phyloP scores from a whole-genome alignment of 1,140 invertebrate species.

The Trichomalopsis sarcophagae region DNA sequence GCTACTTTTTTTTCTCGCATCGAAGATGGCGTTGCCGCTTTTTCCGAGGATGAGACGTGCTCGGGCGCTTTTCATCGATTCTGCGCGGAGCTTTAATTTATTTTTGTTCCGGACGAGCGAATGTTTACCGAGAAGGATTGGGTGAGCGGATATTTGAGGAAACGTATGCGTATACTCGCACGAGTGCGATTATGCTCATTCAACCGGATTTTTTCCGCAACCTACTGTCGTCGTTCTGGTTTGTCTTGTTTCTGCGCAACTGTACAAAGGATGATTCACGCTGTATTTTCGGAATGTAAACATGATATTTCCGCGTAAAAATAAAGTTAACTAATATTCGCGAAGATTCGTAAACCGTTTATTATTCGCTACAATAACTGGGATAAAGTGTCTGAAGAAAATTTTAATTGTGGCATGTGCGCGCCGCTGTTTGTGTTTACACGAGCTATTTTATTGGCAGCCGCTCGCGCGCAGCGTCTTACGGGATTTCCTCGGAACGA shows the following conservation, averaged over 20 bases:
- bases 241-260: not conserved
- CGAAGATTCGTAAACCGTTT: no score
- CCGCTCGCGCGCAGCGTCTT: not conserved
- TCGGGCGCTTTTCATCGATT: not conserved
- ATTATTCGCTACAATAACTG: no score
- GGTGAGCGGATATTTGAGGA: not conserved
- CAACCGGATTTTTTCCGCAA: not conserved
- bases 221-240: not conserved
- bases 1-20: not conserved
- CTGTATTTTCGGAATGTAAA: not conserved
- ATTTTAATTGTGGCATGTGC: not conserved
- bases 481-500: slow-evolving; percentile 22
- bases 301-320: not conserved
- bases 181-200: not conserved
- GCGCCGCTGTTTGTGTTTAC: slow-evolving; percentile 6
- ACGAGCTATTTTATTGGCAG: not conserved
- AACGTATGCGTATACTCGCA: not conserved
- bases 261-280: not conserved
- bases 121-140: not conserved
- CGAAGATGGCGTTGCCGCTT: not conserved
- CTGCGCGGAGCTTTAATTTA: not conserved
- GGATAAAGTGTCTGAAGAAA: no score
- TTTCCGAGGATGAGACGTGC: not conserved
- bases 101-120: no score
- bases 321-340: not conserved